Evolutionary conservation across 2,113 vertebrate genomes (phyloP).

Genomic region (Lophura nycthemera): DNA sequence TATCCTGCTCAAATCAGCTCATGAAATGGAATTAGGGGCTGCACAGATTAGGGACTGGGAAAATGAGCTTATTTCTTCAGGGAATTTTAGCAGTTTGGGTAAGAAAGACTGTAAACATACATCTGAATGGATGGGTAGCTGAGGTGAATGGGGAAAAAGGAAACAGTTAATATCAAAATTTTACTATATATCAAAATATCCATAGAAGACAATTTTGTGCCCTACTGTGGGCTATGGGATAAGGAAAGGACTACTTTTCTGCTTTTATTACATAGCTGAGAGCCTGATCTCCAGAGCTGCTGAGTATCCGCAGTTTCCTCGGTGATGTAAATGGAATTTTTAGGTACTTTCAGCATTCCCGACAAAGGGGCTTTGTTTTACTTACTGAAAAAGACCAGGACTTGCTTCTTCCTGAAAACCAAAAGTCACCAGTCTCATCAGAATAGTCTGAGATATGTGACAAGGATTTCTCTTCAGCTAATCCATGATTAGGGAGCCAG

Average conservation of each 20-base stretch:
- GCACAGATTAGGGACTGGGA: conserved; percentile 27
- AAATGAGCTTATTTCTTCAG: not conserved
- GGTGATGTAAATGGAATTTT: not conserved
- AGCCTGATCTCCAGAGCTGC: not conserved
- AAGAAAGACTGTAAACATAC: not conserved
- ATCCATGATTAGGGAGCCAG: not conserved
- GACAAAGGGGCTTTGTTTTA: not conserved
- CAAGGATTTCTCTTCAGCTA: not conserved
- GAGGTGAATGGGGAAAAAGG: not conserved
- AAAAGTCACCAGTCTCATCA: not conserved
- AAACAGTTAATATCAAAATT: not conserved
- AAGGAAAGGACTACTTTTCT: not conserved
- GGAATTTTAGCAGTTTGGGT: conserved; percentile 1
- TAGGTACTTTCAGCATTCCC: not conserved
- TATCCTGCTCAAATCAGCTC: not conserved
- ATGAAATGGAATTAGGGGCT: conserved; percentile 29
- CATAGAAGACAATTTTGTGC: not conserved
- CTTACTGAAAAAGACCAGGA: not conserved
- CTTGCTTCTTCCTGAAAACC: not conserved
- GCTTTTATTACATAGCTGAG: not conserved
- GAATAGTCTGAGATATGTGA: not conserved
- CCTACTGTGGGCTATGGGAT: not conserved
- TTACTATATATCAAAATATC: not conserved
- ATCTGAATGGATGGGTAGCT: not conserved
- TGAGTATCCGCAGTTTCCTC: not conserved